Conservation (phyloP, 2,888 invertebrate species). For the Sinelater perroti region DNA sequence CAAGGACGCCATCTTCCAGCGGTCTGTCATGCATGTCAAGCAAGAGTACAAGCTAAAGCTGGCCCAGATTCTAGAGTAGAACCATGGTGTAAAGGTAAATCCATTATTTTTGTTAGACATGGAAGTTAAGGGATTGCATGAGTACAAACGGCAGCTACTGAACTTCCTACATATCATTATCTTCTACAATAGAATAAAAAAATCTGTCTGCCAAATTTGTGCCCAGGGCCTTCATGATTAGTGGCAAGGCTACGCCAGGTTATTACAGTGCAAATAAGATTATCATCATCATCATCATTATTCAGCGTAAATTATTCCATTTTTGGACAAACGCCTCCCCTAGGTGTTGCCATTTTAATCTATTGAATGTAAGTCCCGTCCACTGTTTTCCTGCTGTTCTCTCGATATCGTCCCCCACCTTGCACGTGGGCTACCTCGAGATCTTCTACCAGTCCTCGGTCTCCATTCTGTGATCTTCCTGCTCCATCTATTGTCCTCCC, state of each 20-base stretch:
- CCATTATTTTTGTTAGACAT: constrained; percentile 97
- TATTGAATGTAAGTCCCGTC: too few species aligned
- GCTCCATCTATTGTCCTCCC: too few species aligned
- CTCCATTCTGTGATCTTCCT: too few species aligned
- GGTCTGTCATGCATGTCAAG: constrained; percentile 92
- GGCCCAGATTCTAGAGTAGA: constrained; percentile 84
- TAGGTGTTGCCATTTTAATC: too few species aligned
- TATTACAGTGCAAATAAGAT: constrained; percentile 99
- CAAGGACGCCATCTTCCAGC: constrained; percentile 88
- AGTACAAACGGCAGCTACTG: constrained; percentile 97
- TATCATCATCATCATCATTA: constrained; percentile 95
- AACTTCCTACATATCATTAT: constrained; percentile 97
- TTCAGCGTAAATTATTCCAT: too few species aligned
- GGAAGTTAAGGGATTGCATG: constrained; percentile 98
- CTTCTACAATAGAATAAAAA: constrained; percentile 96
- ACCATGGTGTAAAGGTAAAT: constrained; percentile 90
- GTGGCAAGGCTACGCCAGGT: constrained; percentile 97
- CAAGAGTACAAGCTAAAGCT: constrained; percentile 97
- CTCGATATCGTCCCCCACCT: too few species aligned
- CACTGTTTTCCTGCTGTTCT: too few species aligned
- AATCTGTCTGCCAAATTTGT: constrained; percentile 86
- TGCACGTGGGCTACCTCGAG: too few species aligned
- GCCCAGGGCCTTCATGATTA: constrained; percentile 97
- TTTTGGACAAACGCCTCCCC: too few species aligned
- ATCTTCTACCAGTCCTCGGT: too few species aligned